phyloP scores from a whole-genome alignment of 2,888 invertebrate species.

The Lasius platythorax region DNA sequence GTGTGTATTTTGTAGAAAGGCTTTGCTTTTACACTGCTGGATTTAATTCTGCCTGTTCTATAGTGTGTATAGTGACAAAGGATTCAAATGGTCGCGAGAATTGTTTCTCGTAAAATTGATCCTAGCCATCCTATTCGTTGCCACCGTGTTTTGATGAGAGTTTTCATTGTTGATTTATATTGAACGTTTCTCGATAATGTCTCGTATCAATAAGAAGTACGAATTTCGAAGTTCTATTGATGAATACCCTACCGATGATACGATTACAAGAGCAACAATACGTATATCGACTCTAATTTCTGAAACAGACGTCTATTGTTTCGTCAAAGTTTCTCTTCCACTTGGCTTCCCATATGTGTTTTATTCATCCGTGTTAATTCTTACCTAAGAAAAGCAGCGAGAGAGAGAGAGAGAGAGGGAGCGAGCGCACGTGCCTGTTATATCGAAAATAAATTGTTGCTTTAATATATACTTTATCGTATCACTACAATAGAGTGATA shows the following conservation, averaged over 20 bases:
- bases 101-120: slow-evolving; percentile 36
- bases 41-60: background rate
- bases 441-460: background rate
- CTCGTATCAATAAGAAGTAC: slow-evolving; percentile 23
- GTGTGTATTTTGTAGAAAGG: background rate
- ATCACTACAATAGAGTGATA: too few relatives aligned
- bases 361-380: background rate
- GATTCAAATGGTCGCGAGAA: slow-evolving; percentile 16
- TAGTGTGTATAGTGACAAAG: background rate
- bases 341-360: background rate
- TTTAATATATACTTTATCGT: too few relatives aligned
- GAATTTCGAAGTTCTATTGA: slow-evolving; percentile 19
- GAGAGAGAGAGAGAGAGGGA: background rate
- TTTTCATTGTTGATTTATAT: slow-evolving; percentile 31
- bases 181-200: slow-evolving; percentile 3
- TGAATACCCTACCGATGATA: slow-evolving; percentile 26
- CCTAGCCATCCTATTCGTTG: background rate
- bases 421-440: background rate
- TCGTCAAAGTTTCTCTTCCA: slow-evolving; percentile 15
- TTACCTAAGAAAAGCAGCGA: background rate
- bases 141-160: background rate
- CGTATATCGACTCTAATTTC: slow-evolving; percentile 42
- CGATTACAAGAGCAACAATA: slow-evolving; percentile 17
- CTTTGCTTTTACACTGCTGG: background rate
- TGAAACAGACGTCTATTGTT: slow-evolving; percentile 33